A percentile compares a stretch with the other conserved stretches of the same genome.
These are phyloP conservation scores for Timema cristinae DNA, from an alignment of 2,888 invertebrate species.

Conservation along the genomic window DNA sequence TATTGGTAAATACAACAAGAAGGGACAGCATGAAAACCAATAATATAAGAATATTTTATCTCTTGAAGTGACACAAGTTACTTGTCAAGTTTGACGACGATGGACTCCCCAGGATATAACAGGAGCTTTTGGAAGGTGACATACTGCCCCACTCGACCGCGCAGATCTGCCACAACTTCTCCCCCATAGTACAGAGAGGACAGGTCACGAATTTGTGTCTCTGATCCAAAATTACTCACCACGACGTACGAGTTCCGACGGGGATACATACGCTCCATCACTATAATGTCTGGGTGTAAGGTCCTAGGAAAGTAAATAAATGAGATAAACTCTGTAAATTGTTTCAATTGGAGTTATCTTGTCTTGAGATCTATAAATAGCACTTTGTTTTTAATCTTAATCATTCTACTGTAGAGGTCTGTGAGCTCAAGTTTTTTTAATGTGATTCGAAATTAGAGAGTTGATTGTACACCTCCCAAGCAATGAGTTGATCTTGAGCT, in stretches of 20 bases:
- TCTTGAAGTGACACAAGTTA: constrained; percentile 40
- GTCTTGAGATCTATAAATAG: too few species aligned
- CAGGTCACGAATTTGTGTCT: constrained; percentile 61
- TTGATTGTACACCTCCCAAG: too few species aligned
- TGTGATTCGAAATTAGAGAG: neutral
- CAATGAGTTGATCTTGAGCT: too few species aligned
- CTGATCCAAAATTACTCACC: constrained; percentile 65
- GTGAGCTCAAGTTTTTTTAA: neutral
- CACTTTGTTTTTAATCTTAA: constrained; percentile 10
- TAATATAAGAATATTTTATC: too few species aligned
- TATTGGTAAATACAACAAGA: too few species aligned
- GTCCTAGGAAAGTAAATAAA: constrained; percentile 28
- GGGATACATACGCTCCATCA: constrained; percentile 74
- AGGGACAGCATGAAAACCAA: too few species aligned
- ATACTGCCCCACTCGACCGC: constrained; percentile 44
- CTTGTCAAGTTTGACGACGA: constrained; percentile 60
- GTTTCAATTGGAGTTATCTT: too few species aligned
- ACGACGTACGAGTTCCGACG: constrained; percentile 72
- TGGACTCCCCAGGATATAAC: constrained; percentile 57
- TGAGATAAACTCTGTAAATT: neutral
- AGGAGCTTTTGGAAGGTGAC: constrained; percentile 54
- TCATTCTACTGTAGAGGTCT: neutral
- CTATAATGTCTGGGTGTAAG: constrained; percentile 50
- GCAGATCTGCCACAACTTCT: constrained; percentile 53
- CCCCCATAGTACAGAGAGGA: constrained; percentile 75